Percentiles rank a stretch among this genome's conserved stretches.
Evolutionary conservation across 1,140 invertebrate species (phyloP).

Genomic region (Druon quercuslanigerum): DNA sequence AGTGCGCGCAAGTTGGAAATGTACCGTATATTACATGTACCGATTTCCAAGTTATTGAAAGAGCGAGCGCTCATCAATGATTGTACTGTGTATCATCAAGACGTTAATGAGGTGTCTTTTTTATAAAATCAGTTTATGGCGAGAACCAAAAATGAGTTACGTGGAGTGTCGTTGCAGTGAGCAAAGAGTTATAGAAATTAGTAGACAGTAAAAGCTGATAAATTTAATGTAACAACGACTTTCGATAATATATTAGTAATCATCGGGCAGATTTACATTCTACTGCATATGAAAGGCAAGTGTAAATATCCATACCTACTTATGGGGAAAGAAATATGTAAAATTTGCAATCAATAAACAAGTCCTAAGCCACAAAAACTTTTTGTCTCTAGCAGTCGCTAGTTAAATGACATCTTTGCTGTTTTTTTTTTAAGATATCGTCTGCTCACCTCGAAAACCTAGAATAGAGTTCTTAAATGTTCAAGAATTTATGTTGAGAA

Average conservation of each 20-base stretch:
- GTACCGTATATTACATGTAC: background rate
- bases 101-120: background rate
- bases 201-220: background rate
- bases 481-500: too few species aligned
- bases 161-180: background rate
- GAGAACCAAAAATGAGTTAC: too few species aligned
- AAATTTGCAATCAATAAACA: slow-evolving; percentile 65
- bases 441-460: too few species aligned
- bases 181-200: slow-evolving; percentile 14
- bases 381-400: too few species aligned
- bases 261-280: slow-evolving; percentile 13
- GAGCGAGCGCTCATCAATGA: background rate
- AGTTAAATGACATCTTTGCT: too few species aligned
- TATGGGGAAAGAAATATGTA: slow-evolving; percentile 49
- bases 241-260: background rate
- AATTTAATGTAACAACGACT: background rate
- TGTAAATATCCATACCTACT: slow-evolving; percentile 15
- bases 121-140: too few species aligned
- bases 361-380: slow-evolving; percentile 33
- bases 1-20: background rate
- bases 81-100: slow-evolving; percentile 22
- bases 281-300: slow-evolving; percentile 3
- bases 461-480: too few species aligned
- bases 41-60: background rate
- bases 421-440: too few species aligned